Percentiles rank a stretch among this genome's conserved stretches.
These are phyloP conservation scores for Tautogolabrus adspersus DNA, from an alignment of 2,113 vertebrate species.

Conservation along the genomic window DNA sequence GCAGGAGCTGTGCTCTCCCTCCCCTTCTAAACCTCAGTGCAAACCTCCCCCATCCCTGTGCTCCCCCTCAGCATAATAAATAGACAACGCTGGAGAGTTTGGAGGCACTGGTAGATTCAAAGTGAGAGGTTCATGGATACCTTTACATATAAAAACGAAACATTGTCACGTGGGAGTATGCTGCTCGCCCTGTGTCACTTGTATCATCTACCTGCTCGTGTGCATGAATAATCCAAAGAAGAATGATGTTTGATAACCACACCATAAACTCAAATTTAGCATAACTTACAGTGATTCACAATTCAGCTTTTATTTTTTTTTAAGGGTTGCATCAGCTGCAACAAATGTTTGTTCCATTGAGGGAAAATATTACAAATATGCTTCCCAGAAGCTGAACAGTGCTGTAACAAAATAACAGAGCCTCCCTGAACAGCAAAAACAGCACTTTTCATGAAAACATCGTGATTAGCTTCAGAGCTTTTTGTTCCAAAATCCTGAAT, in stretches of 20 bases:
- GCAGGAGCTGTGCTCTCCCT: slow-evolving; percentile 51
- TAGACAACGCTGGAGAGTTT: slow-evolving; percentile 44
- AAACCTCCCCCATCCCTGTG: slow-evolving; percentile 28
- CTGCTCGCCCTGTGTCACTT: background rate
- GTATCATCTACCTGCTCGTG: background rate
- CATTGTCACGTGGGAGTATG: background rate
- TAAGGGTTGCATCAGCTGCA: slow-evolving; percentile 10
- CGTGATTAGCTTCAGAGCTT: background rate
- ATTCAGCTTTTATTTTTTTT: background rate
- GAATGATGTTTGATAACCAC: slow-evolving; percentile 1
- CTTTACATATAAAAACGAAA: background rate
- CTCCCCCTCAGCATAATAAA: slow-evolving; percentile 53
- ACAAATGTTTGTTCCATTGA: slow-evolving; percentile 6
- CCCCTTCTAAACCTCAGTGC: slow-evolving; percentile 37
- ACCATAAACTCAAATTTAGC: slow-evolving; percentile 16
- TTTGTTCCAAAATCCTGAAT: background rate
- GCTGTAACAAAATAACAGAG: background rate
- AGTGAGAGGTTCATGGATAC: slow-evolving; percentile 12
- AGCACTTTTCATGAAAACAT: slow-evolving; percentile 1
- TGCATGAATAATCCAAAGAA: background rate
- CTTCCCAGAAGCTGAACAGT: background rate
- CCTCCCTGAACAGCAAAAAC: background rate
- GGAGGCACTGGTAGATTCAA: slow-evolving; percentile 23
- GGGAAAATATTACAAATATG: slow-evolving; percentile 4
- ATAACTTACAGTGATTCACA: slow-evolving; percentile 15